Conservation (phyloP, 2,888 invertebrate genomes). For the Drosophila mimica region DNA sequence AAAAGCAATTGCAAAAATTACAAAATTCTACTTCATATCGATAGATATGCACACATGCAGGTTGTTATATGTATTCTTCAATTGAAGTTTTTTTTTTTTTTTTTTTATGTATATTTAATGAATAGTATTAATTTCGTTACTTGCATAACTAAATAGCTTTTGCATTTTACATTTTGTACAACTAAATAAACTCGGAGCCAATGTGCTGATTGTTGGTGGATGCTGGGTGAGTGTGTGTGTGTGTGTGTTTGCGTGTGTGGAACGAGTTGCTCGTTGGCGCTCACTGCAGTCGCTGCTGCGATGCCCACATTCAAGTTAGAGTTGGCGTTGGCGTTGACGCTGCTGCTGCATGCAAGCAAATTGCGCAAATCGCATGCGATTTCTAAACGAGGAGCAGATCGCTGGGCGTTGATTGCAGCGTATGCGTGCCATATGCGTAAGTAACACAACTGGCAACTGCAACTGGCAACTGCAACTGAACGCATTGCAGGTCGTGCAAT, state of each 20-base stretch:
- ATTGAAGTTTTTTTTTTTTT: not conserved
- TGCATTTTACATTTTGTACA: not conserved
- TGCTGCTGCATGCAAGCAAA: constrained; percentile 38
- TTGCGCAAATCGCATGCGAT: constrained; percentile 69
- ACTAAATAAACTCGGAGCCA: constrained; percentile 25
- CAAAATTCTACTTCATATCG: not conserved
- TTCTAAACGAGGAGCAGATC: constrained; percentile 38
- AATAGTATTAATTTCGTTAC: not conserved
- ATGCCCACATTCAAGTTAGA: constrained; percentile 46
- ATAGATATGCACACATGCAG: not conserved
- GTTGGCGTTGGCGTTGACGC: constrained; percentile 3
- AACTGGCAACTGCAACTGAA: constrained; percentile 23
- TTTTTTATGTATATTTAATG: not conserved
- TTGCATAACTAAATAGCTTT: not conserved
- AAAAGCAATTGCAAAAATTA: not conserved
- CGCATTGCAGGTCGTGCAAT: constrained; percentile 61
- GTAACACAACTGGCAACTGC: constrained; percentile 6
- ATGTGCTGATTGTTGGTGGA: constrained; percentile 43
- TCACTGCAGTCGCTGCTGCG: constrained; percentile 27
- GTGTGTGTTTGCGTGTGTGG: constrained; percentile 47
- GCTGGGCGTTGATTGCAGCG: constrained; percentile 51
- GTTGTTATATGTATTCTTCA: not conserved
- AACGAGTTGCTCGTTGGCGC: constrained; percentile 64
- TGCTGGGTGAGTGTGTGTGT: constrained; percentile 33
- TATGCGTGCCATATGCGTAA: constrained; percentile 56